phyloP scores from a whole-genome alignment of 2,888 invertebrate species.

The Erynnis tages region DNA sequence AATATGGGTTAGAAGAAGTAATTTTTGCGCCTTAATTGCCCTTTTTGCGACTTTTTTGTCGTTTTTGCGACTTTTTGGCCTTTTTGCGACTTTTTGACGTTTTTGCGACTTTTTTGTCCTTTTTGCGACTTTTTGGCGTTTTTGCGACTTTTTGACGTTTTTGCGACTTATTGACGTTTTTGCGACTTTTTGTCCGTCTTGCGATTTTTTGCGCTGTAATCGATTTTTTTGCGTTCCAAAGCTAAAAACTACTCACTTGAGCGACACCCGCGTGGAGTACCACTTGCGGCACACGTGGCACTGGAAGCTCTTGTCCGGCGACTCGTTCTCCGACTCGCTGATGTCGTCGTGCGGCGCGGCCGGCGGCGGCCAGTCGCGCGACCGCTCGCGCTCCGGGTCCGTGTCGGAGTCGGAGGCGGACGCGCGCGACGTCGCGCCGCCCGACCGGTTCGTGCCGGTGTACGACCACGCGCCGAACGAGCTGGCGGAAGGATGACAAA shows the following conservation, averaged over 20 bases:
- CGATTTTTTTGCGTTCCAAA: too few species aligned
- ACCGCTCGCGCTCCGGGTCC: constrained; percentile 49
- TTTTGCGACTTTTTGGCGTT: too few species aligned
- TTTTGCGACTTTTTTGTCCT: too few species aligned
- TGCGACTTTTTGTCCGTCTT: too few species aligned
- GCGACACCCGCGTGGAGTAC: constrained; percentile 72
- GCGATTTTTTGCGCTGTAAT: too few species aligned
- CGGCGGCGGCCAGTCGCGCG: constrained; percentile 8
- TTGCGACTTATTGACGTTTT: too few species aligned
- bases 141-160: too few species aligned
- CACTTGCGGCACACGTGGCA: constrained; percentile 75
- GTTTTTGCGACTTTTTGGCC: too few species aligned
- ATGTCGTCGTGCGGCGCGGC: constrained; percentile 50
- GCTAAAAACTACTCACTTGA: constrained; percentile 78
- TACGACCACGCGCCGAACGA: constrained; percentile 57
- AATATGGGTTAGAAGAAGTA: too few species aligned
- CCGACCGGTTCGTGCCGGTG: constrained; percentile 48
- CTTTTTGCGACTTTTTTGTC: too few species aligned
- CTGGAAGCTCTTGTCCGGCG: constrained; percentile 74
- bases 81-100: too few species aligned
- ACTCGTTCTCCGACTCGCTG: constrained; percentile 72
- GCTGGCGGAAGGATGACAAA: constrained; percentile 36
- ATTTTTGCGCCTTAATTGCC: too few species aligned
- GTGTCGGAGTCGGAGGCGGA: constrained; percentile 49
- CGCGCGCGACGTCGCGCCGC: constrained; percentile 49